Percentiles rank a stretch among this genome's conserved stretches.
Evolutionary conservation across 2,888 invertebrate species (phyloP).

Genomic region (Magallana nippona): DNA sequence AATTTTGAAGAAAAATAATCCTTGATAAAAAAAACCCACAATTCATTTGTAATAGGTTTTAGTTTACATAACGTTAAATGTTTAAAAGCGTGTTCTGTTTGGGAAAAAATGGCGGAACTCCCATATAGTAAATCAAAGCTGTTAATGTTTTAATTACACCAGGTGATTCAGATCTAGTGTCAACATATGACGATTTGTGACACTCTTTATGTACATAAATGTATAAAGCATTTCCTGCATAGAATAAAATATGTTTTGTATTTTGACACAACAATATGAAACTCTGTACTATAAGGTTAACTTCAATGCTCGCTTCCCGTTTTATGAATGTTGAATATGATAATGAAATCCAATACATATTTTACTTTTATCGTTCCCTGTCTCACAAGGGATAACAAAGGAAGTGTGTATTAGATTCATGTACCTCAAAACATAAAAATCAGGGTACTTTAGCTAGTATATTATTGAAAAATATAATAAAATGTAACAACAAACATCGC

Average conservation of each 20-base stretch:
- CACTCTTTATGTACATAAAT: background rate
- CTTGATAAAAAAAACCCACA: background rate
- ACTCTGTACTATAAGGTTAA: background rate
- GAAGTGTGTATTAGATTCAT: background rate
- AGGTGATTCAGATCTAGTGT: constrained; percentile 12
- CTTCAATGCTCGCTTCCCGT: background rate
- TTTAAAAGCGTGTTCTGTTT: too few species aligned
- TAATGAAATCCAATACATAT: background rate
- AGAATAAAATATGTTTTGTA: background rate
- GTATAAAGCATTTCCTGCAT: constrained; percentile 2
- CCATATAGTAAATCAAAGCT: background rate
- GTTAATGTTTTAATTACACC: constrained; percentile 3
- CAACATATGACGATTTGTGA: constrained; percentile 19
- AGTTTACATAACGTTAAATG: too few species aligned
- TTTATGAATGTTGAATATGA: background rate
- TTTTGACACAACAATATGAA: background rate
- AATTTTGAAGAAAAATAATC: background rate
- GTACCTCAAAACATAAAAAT: background rate
- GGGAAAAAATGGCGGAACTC: background rate
- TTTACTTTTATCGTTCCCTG: background rate
- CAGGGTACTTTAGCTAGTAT: background rate
- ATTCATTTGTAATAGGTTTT: too few species aligned
- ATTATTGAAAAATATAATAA: too few species aligned
- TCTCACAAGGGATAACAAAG: background rate
- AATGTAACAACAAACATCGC: too few species aligned